Percentiles rank a stretch among this genome's conserved stretches.
Conservation (phyloP, 2,113 vertebrate species). For the Heloderma charlesbogerti region DNA sequence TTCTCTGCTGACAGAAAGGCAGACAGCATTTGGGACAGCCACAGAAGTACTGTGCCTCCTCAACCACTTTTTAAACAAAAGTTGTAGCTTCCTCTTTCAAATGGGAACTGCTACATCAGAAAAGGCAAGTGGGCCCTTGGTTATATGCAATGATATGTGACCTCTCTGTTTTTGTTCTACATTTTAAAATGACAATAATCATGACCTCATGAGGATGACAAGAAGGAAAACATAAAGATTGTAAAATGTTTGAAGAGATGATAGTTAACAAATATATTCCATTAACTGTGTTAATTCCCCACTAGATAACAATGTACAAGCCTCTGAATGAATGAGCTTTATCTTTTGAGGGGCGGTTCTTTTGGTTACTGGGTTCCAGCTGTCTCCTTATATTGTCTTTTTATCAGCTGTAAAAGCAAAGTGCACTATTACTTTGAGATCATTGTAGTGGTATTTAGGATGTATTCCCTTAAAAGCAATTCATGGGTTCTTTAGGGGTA, state of each 20-base stretch:
- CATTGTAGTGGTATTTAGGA: not conserved
- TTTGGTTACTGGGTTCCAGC: not conserved
- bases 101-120: not conserved
- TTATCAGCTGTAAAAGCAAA: not conserved
- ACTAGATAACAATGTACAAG: slow-evolving; percentile 63
- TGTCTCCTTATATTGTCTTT: not conserved
- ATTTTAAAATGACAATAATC: not conserved
- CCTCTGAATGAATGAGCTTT: not conserved
- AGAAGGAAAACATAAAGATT: not conserved
- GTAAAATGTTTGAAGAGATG: not conserved
- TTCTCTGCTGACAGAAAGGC: not conserved
- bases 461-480: not conserved
- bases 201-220: not conserved
- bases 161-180: not conserved
- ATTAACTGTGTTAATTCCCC: slow-evolving; percentile 20
- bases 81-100: not conserved
- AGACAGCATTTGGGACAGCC: not conserved
- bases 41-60: not conserved
- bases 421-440: not conserved
- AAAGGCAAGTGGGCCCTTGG: not conserved
- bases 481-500: not conserved
- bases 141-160: not conserved
- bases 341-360: not conserved
- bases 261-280: not conserved
- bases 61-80: not conserved